These are phyloP conservation scores for Macroramphosus scolopax DNA, from an alignment of 2,797 vertebrate species.

Conservation along the genomic window DNA sequence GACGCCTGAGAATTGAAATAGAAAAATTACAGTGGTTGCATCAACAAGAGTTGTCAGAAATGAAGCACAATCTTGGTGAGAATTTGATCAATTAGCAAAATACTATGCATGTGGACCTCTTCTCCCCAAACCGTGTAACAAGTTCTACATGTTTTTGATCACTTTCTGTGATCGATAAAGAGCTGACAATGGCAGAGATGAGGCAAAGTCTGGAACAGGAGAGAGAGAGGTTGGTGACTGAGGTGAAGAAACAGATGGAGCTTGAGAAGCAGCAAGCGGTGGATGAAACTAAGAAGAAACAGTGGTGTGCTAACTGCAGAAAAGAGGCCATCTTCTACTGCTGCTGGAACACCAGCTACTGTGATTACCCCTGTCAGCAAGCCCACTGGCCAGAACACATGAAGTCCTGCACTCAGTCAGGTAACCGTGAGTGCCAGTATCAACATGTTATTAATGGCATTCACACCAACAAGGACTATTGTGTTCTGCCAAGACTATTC, in stretches of 20 bases:
- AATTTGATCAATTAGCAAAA: not conserved
- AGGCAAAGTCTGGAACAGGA: constrained; percentile 96
- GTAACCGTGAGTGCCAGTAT: constrained; percentile 62
- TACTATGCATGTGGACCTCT: not conserved
- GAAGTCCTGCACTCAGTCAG: constrained; percentile 97
- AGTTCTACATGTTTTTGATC: constrained; percentile 6
- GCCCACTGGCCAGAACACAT: constrained; percentile 97
- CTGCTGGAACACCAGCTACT: constrained; percentile 98
- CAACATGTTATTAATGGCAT: constrained; percentile 1
- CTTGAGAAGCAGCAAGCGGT: constrained; percentile 90
- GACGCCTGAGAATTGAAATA: constrained; percentile 93
- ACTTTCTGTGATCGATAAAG: constrained; percentile 59
- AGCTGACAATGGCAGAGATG: constrained; percentile 97
- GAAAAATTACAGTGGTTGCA: constrained; percentile 98
- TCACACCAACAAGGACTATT: too few relatives aligned
- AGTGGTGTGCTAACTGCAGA: constrained; percentile 94
- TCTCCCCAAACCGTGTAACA: not conserved
- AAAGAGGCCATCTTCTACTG: constrained; percentile 97
- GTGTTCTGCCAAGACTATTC: too few relatives aligned
- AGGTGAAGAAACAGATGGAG: constrained; percentile 93
- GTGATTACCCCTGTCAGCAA: constrained; percentile 95
- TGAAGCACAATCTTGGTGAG: constrained; percentile 97
- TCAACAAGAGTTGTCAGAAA: constrained; percentile 95
- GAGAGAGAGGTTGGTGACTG: constrained; percentile 87
- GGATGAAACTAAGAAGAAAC: constrained; percentile 96